phyloP scores from a whole-genome alignment of 2,797 vertebrate genomes.

The Aratinga solstitialis region DNA sequence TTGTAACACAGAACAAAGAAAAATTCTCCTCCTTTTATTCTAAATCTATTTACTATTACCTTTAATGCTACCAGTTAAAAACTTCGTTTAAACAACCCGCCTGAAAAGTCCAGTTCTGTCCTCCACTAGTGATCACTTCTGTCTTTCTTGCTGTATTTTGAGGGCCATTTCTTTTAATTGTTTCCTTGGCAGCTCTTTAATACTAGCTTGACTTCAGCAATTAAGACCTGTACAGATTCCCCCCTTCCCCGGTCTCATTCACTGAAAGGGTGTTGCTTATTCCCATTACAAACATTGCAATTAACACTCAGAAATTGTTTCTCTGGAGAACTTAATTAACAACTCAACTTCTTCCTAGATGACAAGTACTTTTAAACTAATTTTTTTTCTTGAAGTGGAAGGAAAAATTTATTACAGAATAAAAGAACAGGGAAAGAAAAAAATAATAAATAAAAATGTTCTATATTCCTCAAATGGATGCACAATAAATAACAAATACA shows the following conservation, averaged over 20 bases:
- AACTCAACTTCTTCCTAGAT: not conserved
- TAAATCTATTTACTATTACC: not conserved
- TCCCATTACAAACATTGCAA: conserved; percentile 39
- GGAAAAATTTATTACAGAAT: not conserved
- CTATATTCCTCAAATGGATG: not conserved
- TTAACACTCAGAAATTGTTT: conserved; percentile 30
- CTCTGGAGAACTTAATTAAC: conserved; percentile 24
- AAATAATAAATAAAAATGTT: not conserved
- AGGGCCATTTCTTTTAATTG: not conserved
- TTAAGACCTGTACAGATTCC: not conserved
- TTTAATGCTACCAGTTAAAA: not conserved
- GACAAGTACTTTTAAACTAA: conserved; percentile 2
- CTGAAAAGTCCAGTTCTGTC: not conserved
- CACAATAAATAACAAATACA: not conserved
- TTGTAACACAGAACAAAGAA: not conserved
- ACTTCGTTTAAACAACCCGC: not conserved
- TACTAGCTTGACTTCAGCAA: not conserved
- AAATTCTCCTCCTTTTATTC: not conserved
- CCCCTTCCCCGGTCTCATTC: not conserved
- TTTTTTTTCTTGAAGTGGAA: not conserved
- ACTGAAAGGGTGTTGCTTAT: not conserved
- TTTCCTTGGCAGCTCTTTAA: conserved; percentile 7
- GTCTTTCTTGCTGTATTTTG: not conserved
- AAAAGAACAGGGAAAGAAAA: not conserved
- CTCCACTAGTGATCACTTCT: not conserved